phyloP scores from a whole-genome alignment of 92 coral and sea anemone species.

The Parazoanthus darwini region DNA sequence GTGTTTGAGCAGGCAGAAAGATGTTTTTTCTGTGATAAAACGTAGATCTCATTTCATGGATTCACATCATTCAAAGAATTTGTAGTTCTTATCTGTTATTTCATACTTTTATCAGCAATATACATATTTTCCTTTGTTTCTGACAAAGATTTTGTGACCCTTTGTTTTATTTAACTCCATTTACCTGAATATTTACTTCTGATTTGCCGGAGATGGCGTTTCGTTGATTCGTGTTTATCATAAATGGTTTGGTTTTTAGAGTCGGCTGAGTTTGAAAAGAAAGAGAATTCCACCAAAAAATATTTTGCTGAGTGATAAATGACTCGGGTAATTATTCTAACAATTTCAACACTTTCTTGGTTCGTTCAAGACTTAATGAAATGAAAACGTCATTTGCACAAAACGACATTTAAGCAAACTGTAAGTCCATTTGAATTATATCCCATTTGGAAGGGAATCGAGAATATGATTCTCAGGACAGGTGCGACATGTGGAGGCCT shows the following conservation, averaged over 20 bases:
- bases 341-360: neutral
- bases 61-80: neutral
- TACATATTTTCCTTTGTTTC: neutral
- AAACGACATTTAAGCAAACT: neutral
- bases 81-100: neutral
- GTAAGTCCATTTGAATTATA: constrained; percentile 14
- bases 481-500: neutral
- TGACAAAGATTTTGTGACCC: neutral
- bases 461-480: neutral
- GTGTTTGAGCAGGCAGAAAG: neutral
- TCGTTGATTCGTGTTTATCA: neutral
- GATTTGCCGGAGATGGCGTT: neutral
- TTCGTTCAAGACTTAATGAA: neutral
- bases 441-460: neutral
- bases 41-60: neutral
- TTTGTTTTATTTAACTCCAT: neutral
- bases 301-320: neutral
- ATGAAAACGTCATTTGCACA: constrained; percentile 15
- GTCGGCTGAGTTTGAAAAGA: neutral
- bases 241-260: neutral
- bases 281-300: neutral
- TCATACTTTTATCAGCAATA: neutral
- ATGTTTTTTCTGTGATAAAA: constrained; percentile 11
- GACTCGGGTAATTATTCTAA: neutral
- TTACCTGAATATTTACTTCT: neutral